Conservation (phyloP, 2,113 vertebrate genomes). For the Melanocharis versteri region DNA sequence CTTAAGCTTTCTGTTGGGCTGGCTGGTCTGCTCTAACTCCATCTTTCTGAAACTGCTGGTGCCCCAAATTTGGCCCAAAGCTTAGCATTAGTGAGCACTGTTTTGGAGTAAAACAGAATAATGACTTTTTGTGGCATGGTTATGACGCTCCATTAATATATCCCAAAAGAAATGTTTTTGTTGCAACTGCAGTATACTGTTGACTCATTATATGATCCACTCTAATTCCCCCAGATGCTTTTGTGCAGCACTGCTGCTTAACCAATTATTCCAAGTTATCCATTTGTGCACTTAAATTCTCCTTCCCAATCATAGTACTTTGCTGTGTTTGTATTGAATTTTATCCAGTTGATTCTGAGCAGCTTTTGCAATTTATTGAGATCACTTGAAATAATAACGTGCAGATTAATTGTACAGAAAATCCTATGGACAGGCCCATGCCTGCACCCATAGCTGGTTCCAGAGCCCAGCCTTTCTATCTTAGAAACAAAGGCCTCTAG, state of each 20-base stretch:
- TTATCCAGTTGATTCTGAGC: conserved; percentile 38
- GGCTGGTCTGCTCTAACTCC: not conserved
- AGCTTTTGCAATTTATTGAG: conserved; percentile 48
- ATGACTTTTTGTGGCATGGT: not conserved
- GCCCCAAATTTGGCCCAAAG: not conserved
- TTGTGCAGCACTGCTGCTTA: not conserved
- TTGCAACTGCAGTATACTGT: not conserved
- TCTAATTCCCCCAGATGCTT: conserved; percentile 24
- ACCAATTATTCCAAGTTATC: not conserved
- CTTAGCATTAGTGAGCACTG: not conserved
- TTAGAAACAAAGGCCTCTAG: conserved; percentile 36
- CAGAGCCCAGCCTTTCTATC: conserved; percentile 19
- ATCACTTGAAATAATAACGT: conserved; percentile 9
- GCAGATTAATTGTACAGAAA: conserved; percentile 45
- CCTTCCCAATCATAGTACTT: not conserved
- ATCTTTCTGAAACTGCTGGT: not conserved
- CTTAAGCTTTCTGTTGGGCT: not conserved
- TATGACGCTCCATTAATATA: not conserved
- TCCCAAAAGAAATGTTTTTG: not conserved
- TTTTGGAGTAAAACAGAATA: not conserved
- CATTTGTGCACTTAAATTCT: not conserved
- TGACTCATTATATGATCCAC: conserved; percentile 6
- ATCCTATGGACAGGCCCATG: conserved; percentile 23
- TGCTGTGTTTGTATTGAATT: conserved; percentile 37
- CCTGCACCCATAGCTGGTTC: not conserved